phyloP scores from a whole-genome alignment of 1,140 invertebrate genomes.

The Bombus impatiens region DNA sequence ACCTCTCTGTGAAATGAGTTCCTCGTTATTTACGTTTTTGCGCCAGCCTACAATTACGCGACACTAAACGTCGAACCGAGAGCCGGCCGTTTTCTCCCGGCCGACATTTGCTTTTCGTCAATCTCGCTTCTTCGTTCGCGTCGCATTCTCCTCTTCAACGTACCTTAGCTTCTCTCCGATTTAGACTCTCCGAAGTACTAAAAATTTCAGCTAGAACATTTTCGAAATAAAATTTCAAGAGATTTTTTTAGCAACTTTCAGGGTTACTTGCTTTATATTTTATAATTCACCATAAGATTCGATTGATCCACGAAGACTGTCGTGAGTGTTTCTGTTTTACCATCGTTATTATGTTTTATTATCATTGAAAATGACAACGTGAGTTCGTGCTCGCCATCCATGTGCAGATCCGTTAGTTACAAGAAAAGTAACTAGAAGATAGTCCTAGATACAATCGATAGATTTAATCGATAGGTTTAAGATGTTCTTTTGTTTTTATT shows the following conservation, averaged over 20 bases:
- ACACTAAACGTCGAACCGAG: conserved; percentile 43
- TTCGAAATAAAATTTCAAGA: neutral
- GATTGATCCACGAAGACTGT: neutral
- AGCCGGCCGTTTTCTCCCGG: conserved; percentile 31
- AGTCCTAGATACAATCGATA: no score
- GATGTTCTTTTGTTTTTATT: no score
- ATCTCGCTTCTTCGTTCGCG: neutral
- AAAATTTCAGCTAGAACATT: neutral
- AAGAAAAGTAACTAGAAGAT: no score
- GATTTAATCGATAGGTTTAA: no score
- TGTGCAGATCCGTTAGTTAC: no score
- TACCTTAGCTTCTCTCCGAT: neutral
- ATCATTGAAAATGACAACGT: no score
- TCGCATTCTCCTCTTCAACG: neutral
- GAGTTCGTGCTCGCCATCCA: no score
- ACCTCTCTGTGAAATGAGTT: conserved; percentile 48
- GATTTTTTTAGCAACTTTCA: no score
- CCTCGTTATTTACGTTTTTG: conserved; percentile 54
- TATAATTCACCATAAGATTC: neutral
- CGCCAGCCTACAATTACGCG: conserved; percentile 39
- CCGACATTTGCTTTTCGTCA: conserved; percentile 38
- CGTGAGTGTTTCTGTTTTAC: neutral
- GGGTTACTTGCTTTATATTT: no score
- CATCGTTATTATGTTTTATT: no score
- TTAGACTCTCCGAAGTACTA: neutral